Percentiles rank a stretch among this genome's conserved stretches.
phyloP scores from a whole-genome alignment of 2,797 vertebrate species.

The Coranthus polyacanthus region DNA sequence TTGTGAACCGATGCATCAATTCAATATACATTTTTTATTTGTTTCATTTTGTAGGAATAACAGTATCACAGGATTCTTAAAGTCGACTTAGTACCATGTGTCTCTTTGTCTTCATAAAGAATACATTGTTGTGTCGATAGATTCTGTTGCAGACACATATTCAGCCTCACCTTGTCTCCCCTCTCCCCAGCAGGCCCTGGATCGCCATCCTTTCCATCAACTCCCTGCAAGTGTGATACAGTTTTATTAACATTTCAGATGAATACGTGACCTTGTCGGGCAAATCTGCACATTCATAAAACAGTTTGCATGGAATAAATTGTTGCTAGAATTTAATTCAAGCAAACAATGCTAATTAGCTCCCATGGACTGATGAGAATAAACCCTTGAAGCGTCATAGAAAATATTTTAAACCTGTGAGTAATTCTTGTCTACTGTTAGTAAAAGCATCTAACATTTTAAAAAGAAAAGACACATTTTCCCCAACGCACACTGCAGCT shows the following conservation, averaged over 20 bases:
- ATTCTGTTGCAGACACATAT: too few relatives aligned
- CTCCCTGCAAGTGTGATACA: conserved; percentile 82
- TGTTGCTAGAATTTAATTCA: neutral
- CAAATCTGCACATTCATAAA: neutral
- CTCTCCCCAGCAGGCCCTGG: conserved; percentile 85
- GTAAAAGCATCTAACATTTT: conserved; percentile 49
- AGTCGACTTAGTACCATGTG: too few relatives aligned
- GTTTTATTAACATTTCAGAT: neutral
- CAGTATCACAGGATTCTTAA: too few relatives aligned
- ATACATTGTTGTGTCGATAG: too few relatives aligned
- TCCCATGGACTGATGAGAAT: neutral
- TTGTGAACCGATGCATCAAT: neutral
- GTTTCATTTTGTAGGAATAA: too few relatives aligned
- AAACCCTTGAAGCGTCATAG: conserved; percentile 4
- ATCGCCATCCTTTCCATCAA: conserved; percentile 86
- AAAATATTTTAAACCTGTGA: conserved; percentile 19
- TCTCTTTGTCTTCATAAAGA: too few relatives aligned
- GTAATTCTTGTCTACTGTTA: conserved; percentile 54
- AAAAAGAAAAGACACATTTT: conserved; percentile 80
- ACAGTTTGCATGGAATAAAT: neutral
- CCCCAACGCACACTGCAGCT: conserved; percentile 62
- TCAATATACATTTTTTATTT: neutral
- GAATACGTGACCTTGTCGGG: neutral
- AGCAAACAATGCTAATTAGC: conserved; percentile 13
- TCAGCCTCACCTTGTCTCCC: conserved; percentile 88